phyloP scores from a whole-genome alignment of 1,140 invertebrate genomes.

The Caenorhabditis remanei region DNA sequence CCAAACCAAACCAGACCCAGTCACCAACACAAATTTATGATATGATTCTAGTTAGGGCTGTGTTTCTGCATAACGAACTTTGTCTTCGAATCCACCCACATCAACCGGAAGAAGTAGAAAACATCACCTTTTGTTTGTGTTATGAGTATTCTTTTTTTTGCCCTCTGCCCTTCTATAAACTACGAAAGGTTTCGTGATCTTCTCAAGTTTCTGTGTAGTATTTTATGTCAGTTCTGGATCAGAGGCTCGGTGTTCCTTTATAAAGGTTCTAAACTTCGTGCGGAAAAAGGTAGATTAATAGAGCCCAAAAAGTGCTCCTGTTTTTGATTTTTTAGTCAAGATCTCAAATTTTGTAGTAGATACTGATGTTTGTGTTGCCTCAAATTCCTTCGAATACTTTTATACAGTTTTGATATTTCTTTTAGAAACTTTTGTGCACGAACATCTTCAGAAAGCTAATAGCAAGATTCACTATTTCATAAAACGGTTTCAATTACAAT shows the following conservation, averaged over 20 bases:
- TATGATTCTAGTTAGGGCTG: conserved; percentile 54
- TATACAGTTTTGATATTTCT: too few relatives aligned
- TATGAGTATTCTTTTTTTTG: neutral
- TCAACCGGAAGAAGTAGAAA: neutral
- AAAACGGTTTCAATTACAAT: too few relatives aligned
- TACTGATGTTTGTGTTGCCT: too few relatives aligned
- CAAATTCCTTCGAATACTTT: too few relatives aligned
- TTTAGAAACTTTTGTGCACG: too few relatives aligned
- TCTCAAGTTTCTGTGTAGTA: neutral
- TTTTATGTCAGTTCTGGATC: neutral
- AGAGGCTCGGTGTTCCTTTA: neutral
- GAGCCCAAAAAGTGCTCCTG: neutral
- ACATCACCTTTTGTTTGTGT: conserved; percentile 24
- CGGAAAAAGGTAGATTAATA: neutral
- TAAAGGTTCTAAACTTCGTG: neutral
- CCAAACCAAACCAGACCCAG: neutral
- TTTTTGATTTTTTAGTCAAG: too few relatives aligned
- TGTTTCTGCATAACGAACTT: conserved; percentile 39
- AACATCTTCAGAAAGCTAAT: too few relatives aligned
- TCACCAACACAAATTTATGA: neutral
- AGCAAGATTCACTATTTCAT: too few relatives aligned
- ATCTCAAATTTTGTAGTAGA: too few relatives aligned
- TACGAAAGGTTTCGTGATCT: neutral
- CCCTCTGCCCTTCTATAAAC: neutral
- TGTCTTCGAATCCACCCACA: conserved; percentile 11